phyloP scores from a whole-genome alignment of 2,797 vertebrate species.

The Chelon auratus region DNA sequence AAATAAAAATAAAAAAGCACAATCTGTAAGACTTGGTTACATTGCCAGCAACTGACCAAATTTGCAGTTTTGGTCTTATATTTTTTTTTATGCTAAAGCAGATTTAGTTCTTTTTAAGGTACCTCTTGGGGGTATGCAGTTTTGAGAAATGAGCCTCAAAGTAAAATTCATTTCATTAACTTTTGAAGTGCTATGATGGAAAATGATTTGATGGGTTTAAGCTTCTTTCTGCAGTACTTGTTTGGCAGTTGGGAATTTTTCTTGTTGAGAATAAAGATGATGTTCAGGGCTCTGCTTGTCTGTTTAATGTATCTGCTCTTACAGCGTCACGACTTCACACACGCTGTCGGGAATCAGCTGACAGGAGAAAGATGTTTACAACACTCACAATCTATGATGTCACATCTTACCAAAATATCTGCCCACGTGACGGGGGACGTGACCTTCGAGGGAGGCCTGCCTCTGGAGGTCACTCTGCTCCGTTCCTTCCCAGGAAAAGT shows the following conservation, averaged over 20 bases:
- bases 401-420: constrained; percentile 33
- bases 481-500: constrained; percentile 16
- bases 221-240: constrained; percentile 47
- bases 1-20: constrained; percentile 46
- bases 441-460: constrained; percentile 6
- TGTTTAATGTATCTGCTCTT: neutral
- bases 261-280: constrained; percentile 66
- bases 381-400: constrained; percentile 24
- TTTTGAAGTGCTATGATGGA: constrained; percentile 12
- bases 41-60: constrained; percentile 76
- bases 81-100: constrained; percentile 27
- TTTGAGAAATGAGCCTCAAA: constrained; percentile 22
- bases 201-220: constrained; percentile 41
- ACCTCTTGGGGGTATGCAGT: constrained; percentile 26
- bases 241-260: constrained; percentile 58
- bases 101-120: constrained; percentile 36
- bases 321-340: neutral
- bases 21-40: constrained; percentile 63
- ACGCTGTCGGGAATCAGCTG: neutral
- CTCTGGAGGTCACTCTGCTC: constrained; percentile 2
- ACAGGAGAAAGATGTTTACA: neutral
- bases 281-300: constrained; percentile 51
- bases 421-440: constrained; percentile 7
- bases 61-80: constrained; percentile 62
- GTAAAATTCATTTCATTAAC: constrained; percentile 12